Conservation (phyloP, 2,888 invertebrate species). For the Frankliniella fusca region DNA sequence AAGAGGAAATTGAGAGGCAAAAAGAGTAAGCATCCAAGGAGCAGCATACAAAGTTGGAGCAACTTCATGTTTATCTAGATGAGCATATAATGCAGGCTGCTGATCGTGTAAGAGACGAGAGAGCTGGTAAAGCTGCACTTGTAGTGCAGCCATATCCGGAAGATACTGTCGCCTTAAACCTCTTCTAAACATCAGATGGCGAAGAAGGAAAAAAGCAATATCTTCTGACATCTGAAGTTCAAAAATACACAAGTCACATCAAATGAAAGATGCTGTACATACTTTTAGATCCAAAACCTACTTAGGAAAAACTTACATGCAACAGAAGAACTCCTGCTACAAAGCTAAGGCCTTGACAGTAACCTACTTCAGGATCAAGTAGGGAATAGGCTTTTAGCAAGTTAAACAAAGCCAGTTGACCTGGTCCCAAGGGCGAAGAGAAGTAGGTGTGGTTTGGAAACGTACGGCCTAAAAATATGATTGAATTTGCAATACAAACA, state of each 20-base stretch:
- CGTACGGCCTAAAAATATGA: conserved; percentile 61
- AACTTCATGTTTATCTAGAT: conserved; percentile 83
- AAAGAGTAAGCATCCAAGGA: conserved; percentile 92
- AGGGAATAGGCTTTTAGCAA: conserved; percentile 93
- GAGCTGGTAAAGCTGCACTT: conserved; percentile 87
- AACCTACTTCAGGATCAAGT: conserved; percentile 89
- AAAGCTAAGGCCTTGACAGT: conserved; percentile 95
- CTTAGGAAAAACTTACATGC: conserved; percentile 65
- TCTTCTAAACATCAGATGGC: conserved; percentile 87
- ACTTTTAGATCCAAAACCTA: not conserved
- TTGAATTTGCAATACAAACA: conserved; percentile 30
- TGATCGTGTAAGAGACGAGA: conserved; percentile 87
- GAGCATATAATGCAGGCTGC: conserved; percentile 77
- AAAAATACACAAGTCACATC: conserved; percentile 29
- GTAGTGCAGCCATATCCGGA: conserved; percentile 91
- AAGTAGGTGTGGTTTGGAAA: conserved; percentile 95
- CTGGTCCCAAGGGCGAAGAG: conserved; percentile 84
- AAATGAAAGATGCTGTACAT: not conserved
- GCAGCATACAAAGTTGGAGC: conserved; percentile 93
- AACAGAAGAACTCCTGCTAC: conserved; percentile 88
- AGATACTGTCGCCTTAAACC: conserved; percentile 84
- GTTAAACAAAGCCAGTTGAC: conserved; percentile 90
- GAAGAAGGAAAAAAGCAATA: conserved; percentile 78
- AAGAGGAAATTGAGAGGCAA: conserved; percentile 93
- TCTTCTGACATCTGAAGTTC: conserved; percentile 82